These are phyloP conservation scores for Drosophila biarmipes DNA, from an alignment of 1,140 invertebrate species.

Conservation along the genomic window DNA sequence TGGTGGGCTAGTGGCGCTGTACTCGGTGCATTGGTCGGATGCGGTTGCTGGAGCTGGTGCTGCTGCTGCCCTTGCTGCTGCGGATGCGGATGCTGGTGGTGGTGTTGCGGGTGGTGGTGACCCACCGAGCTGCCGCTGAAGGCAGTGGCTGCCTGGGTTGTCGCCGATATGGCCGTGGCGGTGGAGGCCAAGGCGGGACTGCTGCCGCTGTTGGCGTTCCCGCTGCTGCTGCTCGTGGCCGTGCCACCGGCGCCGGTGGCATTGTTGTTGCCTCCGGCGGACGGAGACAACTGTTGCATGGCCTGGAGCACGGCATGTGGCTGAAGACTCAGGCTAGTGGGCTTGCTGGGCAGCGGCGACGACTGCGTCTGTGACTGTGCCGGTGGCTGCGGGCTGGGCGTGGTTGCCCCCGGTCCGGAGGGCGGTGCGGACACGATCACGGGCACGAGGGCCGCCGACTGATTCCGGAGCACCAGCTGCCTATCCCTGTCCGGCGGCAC, in stretches of 20 bases:
- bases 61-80: conserved; percentile 6
- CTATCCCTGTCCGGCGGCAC: conserved; percentile 67
- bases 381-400: background rate
- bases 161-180: conserved; percentile 69
- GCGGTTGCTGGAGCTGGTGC: conserved; percentile 5
- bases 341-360: conserved; percentile 26
- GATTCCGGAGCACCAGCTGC: conserved; percentile 55
- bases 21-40: conserved; percentile 7
- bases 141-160: conserved; percentile 73
- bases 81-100: conserved; percentile 23
- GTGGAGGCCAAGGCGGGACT: conserved; percentile 60
- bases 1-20: conserved; percentile 22
- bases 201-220: conserved; percentile 45
- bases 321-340: conserved; percentile 47
- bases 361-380: background rate
- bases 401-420: background rate
- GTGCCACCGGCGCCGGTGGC: conserved; percentile 2
- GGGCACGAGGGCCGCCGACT: conserved; percentile 32
- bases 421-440: conserved; percentile 17
- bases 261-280: conserved; percentile 34
- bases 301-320: conserved; percentile 23
- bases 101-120: conserved; percentile 57
- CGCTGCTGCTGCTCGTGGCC: conserved; percentile 26
- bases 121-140: conserved; percentile 69
- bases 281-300: conserved; percentile 40